Percentiles rank a stretch among this genome's conserved stretches.
phyloP scores from a whole-genome alignment of 2,113 vertebrate genomes.

The Gambusia affinis region DNA sequence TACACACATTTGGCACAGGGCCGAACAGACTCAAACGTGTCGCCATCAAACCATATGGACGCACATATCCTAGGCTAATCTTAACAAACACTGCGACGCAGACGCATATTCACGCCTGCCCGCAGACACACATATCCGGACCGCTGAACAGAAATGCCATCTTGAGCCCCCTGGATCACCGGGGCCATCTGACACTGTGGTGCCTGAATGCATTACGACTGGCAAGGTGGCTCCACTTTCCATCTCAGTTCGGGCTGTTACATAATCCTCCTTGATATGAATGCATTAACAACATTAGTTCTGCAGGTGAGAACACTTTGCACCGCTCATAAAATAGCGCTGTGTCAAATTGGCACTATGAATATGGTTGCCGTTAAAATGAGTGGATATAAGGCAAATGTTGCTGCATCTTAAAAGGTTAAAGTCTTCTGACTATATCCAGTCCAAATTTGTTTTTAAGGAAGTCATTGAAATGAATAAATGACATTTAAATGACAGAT shows the following conservation, averaged over 20 bases:
- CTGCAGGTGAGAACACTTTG: constrained; percentile 46
- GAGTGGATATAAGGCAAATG: constrained; percentile 11
- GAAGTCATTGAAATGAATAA: too few species aligned
- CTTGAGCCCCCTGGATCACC: constrained; percentile 57
- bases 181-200: constrained; percentile 60
- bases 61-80: constrained; percentile 53
- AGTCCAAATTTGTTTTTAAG: too few species aligned
- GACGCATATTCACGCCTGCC: constrained; percentile 35
- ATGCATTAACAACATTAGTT: constrained; percentile 52
- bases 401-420: neutral
- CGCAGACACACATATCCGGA: constrained; percentile 44
- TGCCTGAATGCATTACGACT: constrained; percentile 58
- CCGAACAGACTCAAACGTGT: constrained; percentile 64
- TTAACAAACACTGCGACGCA: constrained; percentile 48
- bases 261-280: constrained; percentile 56
- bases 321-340: constrained; percentile 12
- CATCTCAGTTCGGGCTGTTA: constrained; percentile 50
- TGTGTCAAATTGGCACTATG: constrained; percentile 14
- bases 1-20: constrained; percentile 39
- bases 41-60: constrained; percentile 70
- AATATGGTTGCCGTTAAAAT: constrained; percentile 5
- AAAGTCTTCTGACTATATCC: neutral
- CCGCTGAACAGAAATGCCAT: constrained; percentile 64
- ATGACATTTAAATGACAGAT: too few species aligned
- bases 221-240: constrained; percentile 59